These are phyloP conservation scores for Hippopotamus amphibius DNA, from an alignment of 2,113 vertebrate species.

Conservation along the genomic window DNA sequence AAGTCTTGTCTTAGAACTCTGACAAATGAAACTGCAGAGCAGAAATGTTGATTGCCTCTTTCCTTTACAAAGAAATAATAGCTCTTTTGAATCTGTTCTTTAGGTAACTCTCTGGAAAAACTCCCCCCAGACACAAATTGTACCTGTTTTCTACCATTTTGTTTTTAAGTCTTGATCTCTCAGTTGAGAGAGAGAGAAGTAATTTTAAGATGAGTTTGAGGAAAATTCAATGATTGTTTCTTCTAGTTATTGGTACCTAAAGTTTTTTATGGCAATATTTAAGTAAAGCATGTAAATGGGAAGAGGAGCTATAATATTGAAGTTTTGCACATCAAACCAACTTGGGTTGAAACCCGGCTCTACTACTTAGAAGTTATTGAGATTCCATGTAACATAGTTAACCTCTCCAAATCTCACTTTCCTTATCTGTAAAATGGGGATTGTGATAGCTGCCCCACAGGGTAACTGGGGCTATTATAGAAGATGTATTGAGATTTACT, in stretches of 20 bases:
- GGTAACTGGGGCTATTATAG: not conserved
- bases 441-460: not conserved
- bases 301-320: not conserved
- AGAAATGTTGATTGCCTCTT: not conserved
- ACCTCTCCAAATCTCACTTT: not conserved
- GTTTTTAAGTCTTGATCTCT: constrained; percentile 24
- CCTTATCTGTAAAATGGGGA: not conserved
- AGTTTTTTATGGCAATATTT: not conserved
- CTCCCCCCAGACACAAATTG: not conserved
- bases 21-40: not conserved
- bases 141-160: not conserved
- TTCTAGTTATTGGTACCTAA: not conserved
- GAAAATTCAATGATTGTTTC: not conserved
- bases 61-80: not conserved
- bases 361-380: not conserved
- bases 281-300: not conserved
- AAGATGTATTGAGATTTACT: not conserved
- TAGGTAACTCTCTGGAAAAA: not conserved
- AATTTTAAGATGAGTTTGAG: not conserved
- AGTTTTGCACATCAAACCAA: not conserved
- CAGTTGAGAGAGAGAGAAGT: not conserved
- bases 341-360: not conserved
- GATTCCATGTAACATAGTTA: not conserved
- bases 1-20: not conserved
- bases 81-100: not conserved